Percentiles rank a stretch among this genome's conserved stretches.
These are phyloP conservation scores for Oreochromis grahami DNA, from an alignment of 2,797 vertebrate genomes.

Conservation along the genomic window DNA sequence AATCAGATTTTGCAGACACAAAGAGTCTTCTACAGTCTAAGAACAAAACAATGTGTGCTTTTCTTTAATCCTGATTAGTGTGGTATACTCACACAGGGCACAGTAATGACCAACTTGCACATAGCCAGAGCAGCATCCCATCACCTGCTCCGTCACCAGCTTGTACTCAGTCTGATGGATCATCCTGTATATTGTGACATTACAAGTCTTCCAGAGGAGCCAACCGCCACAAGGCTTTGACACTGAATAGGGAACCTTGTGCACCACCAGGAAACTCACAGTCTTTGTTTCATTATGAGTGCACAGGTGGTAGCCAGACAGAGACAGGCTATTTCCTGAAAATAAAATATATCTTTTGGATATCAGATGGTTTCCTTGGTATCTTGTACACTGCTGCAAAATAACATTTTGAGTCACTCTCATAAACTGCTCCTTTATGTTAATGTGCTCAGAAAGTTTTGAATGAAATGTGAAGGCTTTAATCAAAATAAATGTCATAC, in stretches of 20 bases:
- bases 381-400: not conserved
- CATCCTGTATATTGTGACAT: conserved; percentile 67
- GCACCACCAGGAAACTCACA: conserved; percentile 67
- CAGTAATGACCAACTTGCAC: conserved; percentile 86
- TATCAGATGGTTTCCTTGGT: not conserved
- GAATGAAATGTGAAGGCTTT: not conserved
- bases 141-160: conserved; percentile 64
- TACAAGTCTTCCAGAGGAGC: conserved; percentile 81
- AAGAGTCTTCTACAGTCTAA: not conserved
- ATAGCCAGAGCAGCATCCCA: conserved; percentile 84
- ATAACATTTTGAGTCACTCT: not conserved
- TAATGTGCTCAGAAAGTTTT: not conserved
- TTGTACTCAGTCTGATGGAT: conserved; percentile 56
- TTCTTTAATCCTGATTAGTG: not conserved
- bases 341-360: conserved; percentile 5
- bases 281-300: conserved; percentile 60
- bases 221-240: conserved; percentile 79
- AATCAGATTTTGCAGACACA: not conserved
- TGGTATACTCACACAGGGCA: conserved; percentile 77
- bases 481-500: not conserved
- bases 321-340: conserved; percentile 77
- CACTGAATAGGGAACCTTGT: conserved; percentile 63
- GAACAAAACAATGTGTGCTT: not conserved
- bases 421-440: not conserved
- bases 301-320: conserved; percentile 83